Evolutionary conservation across 2,888 invertebrate species (phyloP).

Genomic region (Cantharis rustica): DNA sequence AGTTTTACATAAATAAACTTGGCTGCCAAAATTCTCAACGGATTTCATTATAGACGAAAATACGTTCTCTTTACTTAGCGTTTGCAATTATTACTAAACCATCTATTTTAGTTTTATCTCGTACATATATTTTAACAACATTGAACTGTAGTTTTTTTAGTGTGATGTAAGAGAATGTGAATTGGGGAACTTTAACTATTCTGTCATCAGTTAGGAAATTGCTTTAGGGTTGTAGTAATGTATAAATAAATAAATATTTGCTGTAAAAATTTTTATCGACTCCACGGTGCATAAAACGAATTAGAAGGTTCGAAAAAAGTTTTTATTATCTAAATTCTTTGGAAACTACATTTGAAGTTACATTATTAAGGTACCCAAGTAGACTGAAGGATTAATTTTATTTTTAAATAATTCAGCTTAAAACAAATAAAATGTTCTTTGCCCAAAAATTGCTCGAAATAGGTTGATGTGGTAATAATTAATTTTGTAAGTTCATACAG

Average conservation of each 20-base stretch:
- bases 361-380: neutral
- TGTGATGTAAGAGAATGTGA: conserved; percentile 1
- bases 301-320: conserved; percentile 9
- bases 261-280: conserved; percentile 13
- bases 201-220: conserved; percentile 17
- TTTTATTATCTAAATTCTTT: neutral
- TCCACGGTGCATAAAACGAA: conserved; percentile 9
- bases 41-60: neutral
- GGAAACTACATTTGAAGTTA: neutral
- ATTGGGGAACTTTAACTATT: conserved; percentile 13
- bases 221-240: conserved; percentile 16
- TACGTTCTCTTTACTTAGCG: neutral
- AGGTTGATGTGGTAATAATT: neutral
- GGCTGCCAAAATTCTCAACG: neutral
- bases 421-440: neutral
- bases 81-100: neutral
- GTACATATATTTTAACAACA: neutral
- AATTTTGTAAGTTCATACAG: neutral
- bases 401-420: neutral
- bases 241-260: conserved; percentile 23
- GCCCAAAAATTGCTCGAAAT: neutral
- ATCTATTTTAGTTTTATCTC: neutral
- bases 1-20: neutral
- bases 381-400: neutral
- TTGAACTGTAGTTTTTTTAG: neutral